phyloP scores from a whole-genome alignment of 2,888 invertebrate genomes.

The Liodrosophila aerea region DNA sequence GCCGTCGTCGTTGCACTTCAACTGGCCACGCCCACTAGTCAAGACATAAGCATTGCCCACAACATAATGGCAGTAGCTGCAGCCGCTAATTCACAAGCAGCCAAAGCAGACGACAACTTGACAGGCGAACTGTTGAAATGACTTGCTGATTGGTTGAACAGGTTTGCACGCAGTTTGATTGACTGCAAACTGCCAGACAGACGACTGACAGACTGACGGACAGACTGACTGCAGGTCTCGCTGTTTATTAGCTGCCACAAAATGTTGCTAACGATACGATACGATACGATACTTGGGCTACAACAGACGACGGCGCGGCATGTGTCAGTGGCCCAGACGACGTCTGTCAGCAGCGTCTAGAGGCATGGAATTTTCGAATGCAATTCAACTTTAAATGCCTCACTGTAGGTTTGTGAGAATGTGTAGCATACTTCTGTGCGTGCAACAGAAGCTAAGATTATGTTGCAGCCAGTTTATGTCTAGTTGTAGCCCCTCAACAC shows the following conservation, averaged over 20 bases:
- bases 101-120: conserved; percentile 67
- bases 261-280: conserved; percentile 46
- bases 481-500: not conserved
- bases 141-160: conserved; percentile 57
- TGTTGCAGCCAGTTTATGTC: conserved; percentile 33
- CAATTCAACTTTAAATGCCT: conserved; percentile 46
- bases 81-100: conserved; percentile 64
- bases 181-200: conserved; percentile 44
- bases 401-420: conserved; percentile 21
- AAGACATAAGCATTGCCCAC: conserved; percentile 30
- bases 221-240: not conserved
- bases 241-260: conserved; percentile 53
- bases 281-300: conserved; percentile 53
- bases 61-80: conserved; percentile 33
- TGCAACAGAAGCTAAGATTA: conserved; percentile 25
- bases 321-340: conserved; percentile 64
- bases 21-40: conserved; percentile 19
- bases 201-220: not conserved
- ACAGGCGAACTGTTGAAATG: conserved; percentile 65
- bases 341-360: conserved; percentile 60
- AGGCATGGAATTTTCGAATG: conserved; percentile 63
- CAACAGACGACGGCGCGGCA: not conserved
- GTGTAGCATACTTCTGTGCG: conserved; percentile 43
- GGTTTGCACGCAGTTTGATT: conserved; percentile 29
- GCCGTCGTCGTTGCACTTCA: conserved; percentile 26